Base-by-base conservation (phyloP, 2,797 vertebrate genomes). In the Lophius americanus region DNA sequence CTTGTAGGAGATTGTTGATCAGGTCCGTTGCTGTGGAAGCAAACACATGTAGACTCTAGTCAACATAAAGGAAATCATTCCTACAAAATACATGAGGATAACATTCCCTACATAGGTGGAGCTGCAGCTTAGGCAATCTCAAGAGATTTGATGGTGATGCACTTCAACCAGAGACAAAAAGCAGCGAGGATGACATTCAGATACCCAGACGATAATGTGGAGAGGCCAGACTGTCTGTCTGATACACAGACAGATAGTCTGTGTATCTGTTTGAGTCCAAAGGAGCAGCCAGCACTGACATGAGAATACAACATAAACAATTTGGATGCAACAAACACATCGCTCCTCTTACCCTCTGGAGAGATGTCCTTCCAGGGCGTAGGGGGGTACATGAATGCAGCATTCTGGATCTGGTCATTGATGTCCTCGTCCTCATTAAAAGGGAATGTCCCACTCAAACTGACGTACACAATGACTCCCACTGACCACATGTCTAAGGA, bases 401-500 rank as follows among this genome's bases (percentile, higher is more conserved):
- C 97, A 3, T 99, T 99, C 92, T 98, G 96, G 84, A 99, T 99
- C 90, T 99, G 97, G 84, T 99, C 97, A 5, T 98, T 98, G 77
- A 99, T 98, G 86, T 99, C 97, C 88, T 99, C 97, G 55, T 98
- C 97, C 85, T 99, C 97, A 13, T 99, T 99, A 76, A 99, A 99
- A 4, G 97, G 97, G 87, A 99, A 98, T 0, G 97, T 99, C 70
- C 97, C 97, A 57, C 97, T 98, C 77, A 99, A 91, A 91, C 97
- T 99, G 74, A 99, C 97, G 0, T 98, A 99, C 85, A 99, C 94
- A 5, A 99, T 98, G 49, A 99, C 97, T 12, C 97, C 97, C 51
- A 99, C 97, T 0, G 97, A 99, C 97, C 97, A 99, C 97, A 99
- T 99, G 88, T 99, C 97, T 36, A 99, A 88, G 1, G 97, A 99